Percentiles rank a stretch among this genome's conserved stretches.
Evolutionary conservation across 2,113 vertebrate genomes (phyloP).

Genomic region (Ariopsis seemanni): DNA sequence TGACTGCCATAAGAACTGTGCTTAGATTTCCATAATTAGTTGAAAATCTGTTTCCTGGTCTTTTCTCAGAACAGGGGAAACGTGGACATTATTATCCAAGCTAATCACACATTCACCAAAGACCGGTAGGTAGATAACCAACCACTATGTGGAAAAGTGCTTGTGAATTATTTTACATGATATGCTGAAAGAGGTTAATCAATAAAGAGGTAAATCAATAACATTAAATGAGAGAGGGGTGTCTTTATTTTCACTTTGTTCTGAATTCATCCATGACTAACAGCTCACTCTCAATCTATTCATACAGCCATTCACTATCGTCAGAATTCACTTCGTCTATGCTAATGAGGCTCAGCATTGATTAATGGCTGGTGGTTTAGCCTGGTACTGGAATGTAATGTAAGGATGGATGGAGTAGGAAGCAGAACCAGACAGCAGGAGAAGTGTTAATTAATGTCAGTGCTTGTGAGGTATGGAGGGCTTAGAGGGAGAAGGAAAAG

Average conservation of each 20-base stretch:
- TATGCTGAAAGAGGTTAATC: neutral
- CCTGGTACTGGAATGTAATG: neutral
- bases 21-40: neutral
- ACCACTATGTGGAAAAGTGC: neutral
- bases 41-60: neutral
- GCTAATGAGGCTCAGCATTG: constrained; percentile 9
- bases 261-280: constrained; percentile 23
- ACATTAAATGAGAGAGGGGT: neutral
- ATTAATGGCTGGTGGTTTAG: constrained; percentile 18
- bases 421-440: constrained; percentile 43
- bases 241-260: constrained; percentile 13
- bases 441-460: neutral
- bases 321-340: neutral
- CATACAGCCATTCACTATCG: constrained; percentile 23
- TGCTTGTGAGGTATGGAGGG: neutral
- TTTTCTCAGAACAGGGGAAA: neutral
- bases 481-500: neutral
- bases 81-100: neutral
- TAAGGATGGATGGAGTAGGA: neutral
- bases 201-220: constrained; percentile 23
- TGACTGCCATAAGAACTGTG: neutral
- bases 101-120: neutral
- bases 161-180: constrained; percentile 2
- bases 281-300: constrained; percentile 2
- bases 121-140: neutral